phyloP scores from a whole-genome alignment of 2,888 invertebrate genomes.

The Sialis fuliginosa region DNA sequence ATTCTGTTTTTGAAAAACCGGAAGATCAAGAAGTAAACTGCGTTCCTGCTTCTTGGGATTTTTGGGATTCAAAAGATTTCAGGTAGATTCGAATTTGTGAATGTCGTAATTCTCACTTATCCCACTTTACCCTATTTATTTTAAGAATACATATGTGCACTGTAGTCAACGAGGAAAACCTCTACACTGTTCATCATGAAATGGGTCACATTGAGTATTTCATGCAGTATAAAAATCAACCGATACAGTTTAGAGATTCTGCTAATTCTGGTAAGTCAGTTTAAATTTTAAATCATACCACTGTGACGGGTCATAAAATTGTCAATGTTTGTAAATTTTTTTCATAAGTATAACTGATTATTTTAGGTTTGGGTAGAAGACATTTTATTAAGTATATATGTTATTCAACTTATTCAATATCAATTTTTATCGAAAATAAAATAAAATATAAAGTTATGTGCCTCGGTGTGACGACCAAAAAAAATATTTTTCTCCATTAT shows the following conservation, averaged over 20 bases:
- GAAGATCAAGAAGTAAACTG: slow-evolving; percentile 58
- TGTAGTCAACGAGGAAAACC: slow-evolving; percentile 41
- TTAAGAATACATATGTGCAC: slow-evolving; percentile 60
- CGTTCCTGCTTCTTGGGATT: slow-evolving; percentile 83
- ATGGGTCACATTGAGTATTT: slow-evolving; percentile 70
- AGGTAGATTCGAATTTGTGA: no score
- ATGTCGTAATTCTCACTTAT: no score
- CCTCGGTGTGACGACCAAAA: no score
- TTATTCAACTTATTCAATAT: no score
- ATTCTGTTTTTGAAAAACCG: slow-evolving; percentile 60
- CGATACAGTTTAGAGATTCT: slow-evolving; percentile 51
- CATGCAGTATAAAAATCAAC: slow-evolving; percentile 54
- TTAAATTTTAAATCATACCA: slow-evolving; percentile 20
- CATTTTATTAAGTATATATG: no score
- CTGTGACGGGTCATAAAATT: no score
- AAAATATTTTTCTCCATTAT: no score
- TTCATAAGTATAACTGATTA: no score
- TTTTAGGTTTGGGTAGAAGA: no score
- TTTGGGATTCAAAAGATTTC: slow-evolving; percentile 64
- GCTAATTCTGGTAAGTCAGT: slow-evolving; percentile 44
- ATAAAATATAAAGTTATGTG: no score
- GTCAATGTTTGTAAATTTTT: no score
- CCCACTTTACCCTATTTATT: slow-evolving; percentile 8
- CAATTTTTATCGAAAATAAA: no score
- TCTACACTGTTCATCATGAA: slow-evolving; percentile 57